Base-by-base conservation (phyloP, 1,140 invertebrate genomes). In the Augochlora pura region DNA sequence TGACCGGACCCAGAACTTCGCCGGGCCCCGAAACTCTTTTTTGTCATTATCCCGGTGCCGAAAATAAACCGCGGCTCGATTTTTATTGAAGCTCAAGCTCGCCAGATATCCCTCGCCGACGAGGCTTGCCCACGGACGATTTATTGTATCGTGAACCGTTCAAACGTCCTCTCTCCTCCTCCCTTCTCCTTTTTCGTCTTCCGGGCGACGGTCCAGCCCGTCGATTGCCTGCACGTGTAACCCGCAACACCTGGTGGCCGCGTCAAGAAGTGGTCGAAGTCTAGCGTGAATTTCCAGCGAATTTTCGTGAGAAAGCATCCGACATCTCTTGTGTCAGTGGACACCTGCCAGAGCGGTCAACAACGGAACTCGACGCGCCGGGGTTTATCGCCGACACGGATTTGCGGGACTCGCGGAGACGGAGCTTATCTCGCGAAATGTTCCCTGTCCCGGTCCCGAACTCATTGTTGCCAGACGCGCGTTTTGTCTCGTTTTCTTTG, bases 271-370 rank as follows among this genome's bases (percentile, higher is more conserved):
- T 65, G 57, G 57, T 32, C 27, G 57, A 71, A 59, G 63, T 69
- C 68, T 73, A 68, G 54, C 74, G 75, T 73, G 82, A 84, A 83
- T 72, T 82, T 78, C 65, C 69, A 77, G 39, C 75, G 71, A 81
- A 85, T 79, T 82, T 72, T 54, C 80, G 66, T 82, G 83, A 85
- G 83, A 85, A 85, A 73, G 54, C 72, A 32, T 10, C 54, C 27
- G 59, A 52, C n/a, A 46, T 42, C 25, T 62, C 57, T 38, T 67
- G 59, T 57, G 72, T 5, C 10, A 12, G n/a, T n/a, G 57, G 46
- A 72, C 83, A 85, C 68, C 82, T 85, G 83, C 59, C 57, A 16
- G 57, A 52, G 21, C 60, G 21, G 21, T 25, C 39, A 38, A 68
- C 59, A 27, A 39, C 21, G 42, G 66, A 69, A 57, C 18, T 1